Conservation (phyloP, 2,888 invertebrate species). For the Palloptera scutellata region DNA sequence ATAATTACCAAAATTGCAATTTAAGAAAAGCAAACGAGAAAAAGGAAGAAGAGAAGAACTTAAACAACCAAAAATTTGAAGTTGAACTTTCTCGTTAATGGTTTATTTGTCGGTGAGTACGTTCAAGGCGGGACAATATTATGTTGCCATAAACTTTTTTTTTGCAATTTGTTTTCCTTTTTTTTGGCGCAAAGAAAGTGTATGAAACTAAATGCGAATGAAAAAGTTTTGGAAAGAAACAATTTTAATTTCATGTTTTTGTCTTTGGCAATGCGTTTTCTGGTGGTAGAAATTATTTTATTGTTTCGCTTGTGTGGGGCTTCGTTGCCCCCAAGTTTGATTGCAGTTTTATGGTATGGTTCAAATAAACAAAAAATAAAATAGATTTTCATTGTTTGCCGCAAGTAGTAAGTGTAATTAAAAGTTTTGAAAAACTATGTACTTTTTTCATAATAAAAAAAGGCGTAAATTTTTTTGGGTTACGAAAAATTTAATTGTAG, state of each 20-base stretch:
- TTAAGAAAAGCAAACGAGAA: neutral
- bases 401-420: neutral
- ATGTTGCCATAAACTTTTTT: conserved; percentile 67
- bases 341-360: neutral
- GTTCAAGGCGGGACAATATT: conserved; percentile 77
- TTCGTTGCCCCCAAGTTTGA: neutral
- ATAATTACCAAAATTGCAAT: neutral
- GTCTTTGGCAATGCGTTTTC: neutral
- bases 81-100: neutral
- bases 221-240: neutral
- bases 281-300: neutral
- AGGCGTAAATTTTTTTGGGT: no score
- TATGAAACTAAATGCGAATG: conserved; percentile 70
- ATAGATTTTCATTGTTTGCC: no score
- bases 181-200: no score
- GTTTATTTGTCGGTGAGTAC: neutral
- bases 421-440: neutral
- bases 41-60: neutral
- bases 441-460: no score
- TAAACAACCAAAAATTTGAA: neutral
- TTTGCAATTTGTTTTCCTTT: no score
- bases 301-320: neutral
- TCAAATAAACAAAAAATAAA: no score
- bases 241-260: conserved; percentile 1
- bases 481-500: no score